Evolutionary conservation across 1,140 invertebrate genomes (phyloP).

Genomic region (Asbolus verrucosus): DNA sequence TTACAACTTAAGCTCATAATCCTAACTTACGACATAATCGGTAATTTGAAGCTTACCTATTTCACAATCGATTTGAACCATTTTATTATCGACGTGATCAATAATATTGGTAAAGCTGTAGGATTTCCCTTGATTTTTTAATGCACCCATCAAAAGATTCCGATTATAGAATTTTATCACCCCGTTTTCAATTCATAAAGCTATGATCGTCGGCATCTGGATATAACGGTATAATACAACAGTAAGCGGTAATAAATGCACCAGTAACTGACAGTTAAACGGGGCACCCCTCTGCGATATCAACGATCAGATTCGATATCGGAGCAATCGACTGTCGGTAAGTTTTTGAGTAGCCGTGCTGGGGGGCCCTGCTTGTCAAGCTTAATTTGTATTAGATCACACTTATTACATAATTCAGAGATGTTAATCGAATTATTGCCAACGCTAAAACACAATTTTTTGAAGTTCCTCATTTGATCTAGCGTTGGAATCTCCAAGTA

Average conservation of each 20-base stretch:
- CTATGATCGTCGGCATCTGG: conserved; percentile 4
- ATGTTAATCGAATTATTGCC: conserved; percentile 22
- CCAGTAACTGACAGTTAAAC: conserved; percentile 39
- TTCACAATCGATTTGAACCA: not conserved
- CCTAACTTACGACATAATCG: not conserved
- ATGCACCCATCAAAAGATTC: too few relatives aligned
- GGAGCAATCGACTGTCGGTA: conserved; percentile 35
- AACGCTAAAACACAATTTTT: too few relatives aligned
- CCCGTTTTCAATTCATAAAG: conserved; percentile 1
- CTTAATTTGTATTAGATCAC: conserved; percentile 35
- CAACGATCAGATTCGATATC: conserved; percentile 28
- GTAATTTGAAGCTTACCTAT: too few relatives aligned
- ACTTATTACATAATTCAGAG: conserved; percentile 26
- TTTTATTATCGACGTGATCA: too few relatives aligned
- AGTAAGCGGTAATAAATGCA: conserved; percentile 44
- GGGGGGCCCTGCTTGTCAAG: conserved; percentile 22
- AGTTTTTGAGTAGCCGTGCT: conserved; percentile 35
- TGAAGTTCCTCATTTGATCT: too few relatives aligned
- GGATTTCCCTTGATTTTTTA: conserved; percentile 6
- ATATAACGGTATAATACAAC: conserved; percentile 24
- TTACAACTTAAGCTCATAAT: not conserved
- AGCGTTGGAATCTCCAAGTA: too few relatives aligned
- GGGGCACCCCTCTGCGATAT: conserved; percentile 42
- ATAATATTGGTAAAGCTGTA: too few relatives aligned
- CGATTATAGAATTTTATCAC: too few relatives aligned